Evolutionary conservation across 2,797 vertebrate species (phyloP).

Genomic region (Gallinago stenura): DNA sequence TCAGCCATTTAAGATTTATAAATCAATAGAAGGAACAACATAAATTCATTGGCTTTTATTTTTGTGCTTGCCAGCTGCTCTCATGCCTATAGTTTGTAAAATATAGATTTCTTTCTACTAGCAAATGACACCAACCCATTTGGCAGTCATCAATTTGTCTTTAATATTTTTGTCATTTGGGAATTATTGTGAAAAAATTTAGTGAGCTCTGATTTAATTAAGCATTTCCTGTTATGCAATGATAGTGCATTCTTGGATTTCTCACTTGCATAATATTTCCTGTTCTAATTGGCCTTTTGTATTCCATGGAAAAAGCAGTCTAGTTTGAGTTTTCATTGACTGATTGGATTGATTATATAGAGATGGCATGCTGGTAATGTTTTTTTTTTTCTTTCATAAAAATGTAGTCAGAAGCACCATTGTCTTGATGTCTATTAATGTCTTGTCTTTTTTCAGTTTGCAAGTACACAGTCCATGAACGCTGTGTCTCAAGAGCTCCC

Average conservation of each 20-base stretch:
- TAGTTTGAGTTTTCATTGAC: conserved; percentile 75
- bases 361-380: conserved; percentile 60
- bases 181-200: conserved; percentile 79
- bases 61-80: conserved; percentile 72
- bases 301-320: conserved; percentile 75
- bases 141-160: conserved; percentile 80
- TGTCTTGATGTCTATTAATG: conserved; percentile 9
- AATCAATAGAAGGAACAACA: conserved; percentile 71
- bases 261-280: conserved; percentile 82
- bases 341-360: conserved; percentile 75
- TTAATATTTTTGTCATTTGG: conserved; percentile 82
- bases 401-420: conserved; percentile 29
- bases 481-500: conserved; percentile 89
- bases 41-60: conserved; percentile 71
- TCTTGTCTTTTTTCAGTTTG: conserved; percentile 85
- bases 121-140: conserved; percentile 78
- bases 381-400: conserved; percentile 62
- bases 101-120: conserved; percentile 72
- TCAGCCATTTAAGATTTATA: conserved; percentile 71
- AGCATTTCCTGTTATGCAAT: conserved; percentile 82
- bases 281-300: conserved; percentile 82
- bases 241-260: conserved; percentile 76
- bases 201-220: conserved; percentile 82
- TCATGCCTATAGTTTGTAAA: conserved; percentile 78
- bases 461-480: conserved; percentile 94